A percentile compares a stretch with the other conserved stretches of the same genome.
Evolutionary conservation across 2,888 invertebrate species (phyloP).

Genomic region (Notodonta ziczac): DNA sequence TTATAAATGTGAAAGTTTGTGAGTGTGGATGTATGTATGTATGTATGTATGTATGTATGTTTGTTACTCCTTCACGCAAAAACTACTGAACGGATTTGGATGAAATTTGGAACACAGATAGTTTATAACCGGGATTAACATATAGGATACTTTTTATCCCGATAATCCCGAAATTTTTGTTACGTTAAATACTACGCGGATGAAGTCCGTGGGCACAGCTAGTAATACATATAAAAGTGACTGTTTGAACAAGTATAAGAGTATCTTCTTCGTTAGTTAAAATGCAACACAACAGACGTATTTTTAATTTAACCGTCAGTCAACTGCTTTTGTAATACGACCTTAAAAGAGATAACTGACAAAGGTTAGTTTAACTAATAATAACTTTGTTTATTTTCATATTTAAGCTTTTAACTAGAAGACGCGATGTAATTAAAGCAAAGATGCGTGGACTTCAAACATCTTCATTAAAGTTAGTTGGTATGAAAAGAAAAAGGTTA

Average conservation of each 20-base stretch:
- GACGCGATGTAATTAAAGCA: slow-evolving; percentile 11
- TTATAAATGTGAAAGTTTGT: too few species aligned
- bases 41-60: too few species aligned
- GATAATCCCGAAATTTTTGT: too few species aligned
- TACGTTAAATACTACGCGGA: too few species aligned
- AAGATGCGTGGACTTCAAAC: slow-evolving; percentile 8
- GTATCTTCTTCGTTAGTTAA: not conserved
- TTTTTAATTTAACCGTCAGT: slow-evolving; percentile 59
- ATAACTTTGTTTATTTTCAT: slow-evolving; percentile 40
- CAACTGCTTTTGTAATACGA: slow-evolving; percentile 61
- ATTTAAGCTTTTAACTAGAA: slow-evolving; percentile 30
- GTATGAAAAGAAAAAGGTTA: too few species aligned
- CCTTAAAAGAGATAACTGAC: slow-evolving; percentile 51
- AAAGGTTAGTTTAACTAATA: slow-evolving; percentile 39
- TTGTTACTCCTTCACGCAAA: too few species aligned
- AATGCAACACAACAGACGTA: slow-evolving; percentile 43
- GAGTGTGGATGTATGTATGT: too few species aligned
- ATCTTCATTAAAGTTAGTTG: not conserved
- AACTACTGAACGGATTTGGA: too few species aligned
- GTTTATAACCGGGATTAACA: too few species aligned
- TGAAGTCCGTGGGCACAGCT: too few species aligned
- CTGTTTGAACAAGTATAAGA: not conserved
- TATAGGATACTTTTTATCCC: too few species aligned
- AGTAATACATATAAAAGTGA: not conserved
- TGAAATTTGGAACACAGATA: too few species aligned